Base-by-base conservation (phyloP, 1,140 invertebrate species). In the Aphelinus certus region DNA sequence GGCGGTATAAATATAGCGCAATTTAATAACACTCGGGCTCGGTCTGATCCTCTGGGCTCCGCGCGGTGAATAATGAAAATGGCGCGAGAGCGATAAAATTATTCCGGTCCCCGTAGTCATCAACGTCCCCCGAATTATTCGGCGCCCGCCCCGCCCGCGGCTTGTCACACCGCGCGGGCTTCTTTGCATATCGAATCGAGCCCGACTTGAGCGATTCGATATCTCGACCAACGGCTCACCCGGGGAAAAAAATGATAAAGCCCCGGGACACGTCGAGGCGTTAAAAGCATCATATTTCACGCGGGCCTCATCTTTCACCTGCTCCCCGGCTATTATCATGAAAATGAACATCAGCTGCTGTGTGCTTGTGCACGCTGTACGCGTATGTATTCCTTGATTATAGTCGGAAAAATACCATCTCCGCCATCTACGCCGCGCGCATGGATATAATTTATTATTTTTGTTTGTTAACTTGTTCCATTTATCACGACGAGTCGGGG, bases 241-340 rank as follows among this genome's bases (percentile, higher is more conserved):
- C 76, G n/a, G 78, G 9, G 73, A 84, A 26, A 26, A 26, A 26
- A 83, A 83, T 86, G 85, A 83, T 85, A 85, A 82, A 83, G 80
- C 79, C 71, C 69, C 78, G 48, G 76, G 72, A 75, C 76, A 65
- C 61, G 78, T 60, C 51, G n/a, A 75, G 49, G 66, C 70, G 77
- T 80, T 85, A 84, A 86, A 85, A 85, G 82, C 83, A 83, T 86
- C 80, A 85, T 85, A 86, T 87, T 86, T 87, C 83, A 85, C 79
- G 63, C 73, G 75, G 73, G 5, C 68, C 73, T 73, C 63, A 55
- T 76, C 65, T 71, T 51, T 73, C 60, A 63, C 49, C 10, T 63
- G n/a, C 26, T 2, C 7, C 42, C 57, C 65, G 55, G 61, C 65
- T 67, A 62, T 68, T 68, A 68, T 74, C 66, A 61, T 62, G 55